Percentiles rank a stretch among this genome's conserved stretches.
phyloP scores from a whole-genome alignment of 1,140 invertebrate species.

The Pogonomyrmex californicus region DNA sequence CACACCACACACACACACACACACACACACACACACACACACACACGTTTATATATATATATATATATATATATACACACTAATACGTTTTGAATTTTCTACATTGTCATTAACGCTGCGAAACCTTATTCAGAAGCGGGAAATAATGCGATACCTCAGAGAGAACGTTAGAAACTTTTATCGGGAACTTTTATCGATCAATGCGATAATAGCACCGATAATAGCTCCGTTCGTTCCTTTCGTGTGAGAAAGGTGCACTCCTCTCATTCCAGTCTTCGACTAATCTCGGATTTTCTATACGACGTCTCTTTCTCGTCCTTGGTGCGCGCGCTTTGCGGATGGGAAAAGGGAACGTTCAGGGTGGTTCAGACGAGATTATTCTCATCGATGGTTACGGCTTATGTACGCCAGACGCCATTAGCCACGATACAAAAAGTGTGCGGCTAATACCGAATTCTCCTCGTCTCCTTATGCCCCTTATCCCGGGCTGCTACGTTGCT shows the following conservation, averaged over 20 bases:
- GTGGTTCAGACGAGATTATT: conserved; percentile 58
- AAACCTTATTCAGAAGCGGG: neutral
- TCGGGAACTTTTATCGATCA: conserved; percentile 34
- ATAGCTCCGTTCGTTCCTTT: neutral
- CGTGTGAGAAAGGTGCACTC: conserved; percentile 16
- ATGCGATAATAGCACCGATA: conserved; percentile 33
- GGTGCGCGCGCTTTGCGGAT: neutral
- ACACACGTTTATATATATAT: no score
- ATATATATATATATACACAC: no score
- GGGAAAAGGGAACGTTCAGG: neutral
- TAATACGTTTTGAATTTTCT: neutral
- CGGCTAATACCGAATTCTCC: conserved; percentile 52
- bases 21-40: no score
- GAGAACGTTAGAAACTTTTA: neutral
- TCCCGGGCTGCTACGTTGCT: conserved; percentile 13
- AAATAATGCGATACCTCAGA: conserved; percentile 14
- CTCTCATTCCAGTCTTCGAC: conserved; percentile 10
- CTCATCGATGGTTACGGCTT: conserved; percentile 66
- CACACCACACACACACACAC: no score
- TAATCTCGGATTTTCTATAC: conserved; percentile 52
- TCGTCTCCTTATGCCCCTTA: neutral
- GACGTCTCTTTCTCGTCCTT: neutral
- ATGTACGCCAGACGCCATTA: conserved; percentile 62
- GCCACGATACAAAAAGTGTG: conserved; percentile 40
- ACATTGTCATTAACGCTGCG: no score